Percentiles rank a stretch among this genome's conserved stretches.
Evolutionary conservation across 2,113 vertebrate genomes (phyloP).

Genomic region (Pygoscelis adeliae): DNA sequence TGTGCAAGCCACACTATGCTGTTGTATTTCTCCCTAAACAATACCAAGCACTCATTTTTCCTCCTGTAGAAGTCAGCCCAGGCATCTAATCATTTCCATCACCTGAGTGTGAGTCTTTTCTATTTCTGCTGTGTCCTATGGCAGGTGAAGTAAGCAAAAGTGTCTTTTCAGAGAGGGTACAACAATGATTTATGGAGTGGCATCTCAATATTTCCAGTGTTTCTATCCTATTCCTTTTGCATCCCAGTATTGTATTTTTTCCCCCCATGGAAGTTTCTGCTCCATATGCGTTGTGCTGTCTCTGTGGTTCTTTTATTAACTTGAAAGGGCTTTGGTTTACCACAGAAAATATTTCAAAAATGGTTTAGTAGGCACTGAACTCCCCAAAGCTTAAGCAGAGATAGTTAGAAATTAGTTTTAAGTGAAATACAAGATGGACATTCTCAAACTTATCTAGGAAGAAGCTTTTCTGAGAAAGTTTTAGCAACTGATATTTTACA

Average conservation of each 20-base stretch:
- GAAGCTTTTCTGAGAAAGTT: conserved; percentile 32
- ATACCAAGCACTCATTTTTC: background rate
- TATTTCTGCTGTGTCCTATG: background rate
- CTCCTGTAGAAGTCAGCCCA: background rate
- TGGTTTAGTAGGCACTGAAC: background rate
- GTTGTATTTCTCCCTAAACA: background rate
- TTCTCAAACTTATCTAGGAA: conserved; percentile 21
- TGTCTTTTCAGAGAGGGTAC: background rate
- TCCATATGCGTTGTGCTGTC: background rate
- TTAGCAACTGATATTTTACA: conserved; percentile 32
- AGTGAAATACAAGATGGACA: background rate
- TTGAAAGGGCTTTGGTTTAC: background rate
- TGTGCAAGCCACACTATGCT: background rate
- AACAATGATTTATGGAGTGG: background rate
- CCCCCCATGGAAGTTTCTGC: background rate
- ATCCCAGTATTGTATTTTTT: background rate
- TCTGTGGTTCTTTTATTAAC: background rate
- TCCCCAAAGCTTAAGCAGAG: conserved; percentile 5
- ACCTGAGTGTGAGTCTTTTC: background rate
- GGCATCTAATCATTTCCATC: background rate
- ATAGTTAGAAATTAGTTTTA: conserved; percentile 10
- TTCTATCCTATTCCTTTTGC: background rate
- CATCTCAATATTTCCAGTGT: background rate
- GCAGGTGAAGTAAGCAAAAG: background rate
- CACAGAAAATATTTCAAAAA: background rate